Conservation (phyloP, 2,113 vertebrate genomes). For the Castor canadensis region DNA sequence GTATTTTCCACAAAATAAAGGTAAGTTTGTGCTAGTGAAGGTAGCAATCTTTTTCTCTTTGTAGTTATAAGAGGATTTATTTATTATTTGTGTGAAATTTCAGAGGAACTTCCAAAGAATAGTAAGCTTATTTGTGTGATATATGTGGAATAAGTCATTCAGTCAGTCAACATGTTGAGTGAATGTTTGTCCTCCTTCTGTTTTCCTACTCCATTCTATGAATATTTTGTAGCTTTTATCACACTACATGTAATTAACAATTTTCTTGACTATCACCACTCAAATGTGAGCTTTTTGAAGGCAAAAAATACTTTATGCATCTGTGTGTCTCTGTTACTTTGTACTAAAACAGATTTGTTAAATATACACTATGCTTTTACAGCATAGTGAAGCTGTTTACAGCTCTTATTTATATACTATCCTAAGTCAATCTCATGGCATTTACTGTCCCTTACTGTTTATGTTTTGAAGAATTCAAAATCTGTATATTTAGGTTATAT, state of each 20-base stretch:
- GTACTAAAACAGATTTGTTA: neutral
- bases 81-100: neutral
- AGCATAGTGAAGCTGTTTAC: too few species aligned
- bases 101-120: neutral
- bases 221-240: neutral
- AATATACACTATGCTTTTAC: neutral
- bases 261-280: neutral
- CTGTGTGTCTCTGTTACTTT: neutral
- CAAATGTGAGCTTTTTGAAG: neutral
- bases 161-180: neutral
- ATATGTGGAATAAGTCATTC: neutral
- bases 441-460: neutral
- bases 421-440: neutral
- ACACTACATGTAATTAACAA: neutral
- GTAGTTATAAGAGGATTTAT: neutral
- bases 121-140: neutral
- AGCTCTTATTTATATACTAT: neutral
- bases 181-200: neutral
- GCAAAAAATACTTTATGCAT: neutral
- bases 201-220: neutral
- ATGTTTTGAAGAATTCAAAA: slow-evolving; percentile 1
- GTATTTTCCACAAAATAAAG: neutral
- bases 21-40: neutral
- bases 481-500: neutral
- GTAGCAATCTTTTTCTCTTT: neutral